Conservation (phyloP, 53 echinoderm and acorn worm genomes). For the Henricia sp. region DNA sequence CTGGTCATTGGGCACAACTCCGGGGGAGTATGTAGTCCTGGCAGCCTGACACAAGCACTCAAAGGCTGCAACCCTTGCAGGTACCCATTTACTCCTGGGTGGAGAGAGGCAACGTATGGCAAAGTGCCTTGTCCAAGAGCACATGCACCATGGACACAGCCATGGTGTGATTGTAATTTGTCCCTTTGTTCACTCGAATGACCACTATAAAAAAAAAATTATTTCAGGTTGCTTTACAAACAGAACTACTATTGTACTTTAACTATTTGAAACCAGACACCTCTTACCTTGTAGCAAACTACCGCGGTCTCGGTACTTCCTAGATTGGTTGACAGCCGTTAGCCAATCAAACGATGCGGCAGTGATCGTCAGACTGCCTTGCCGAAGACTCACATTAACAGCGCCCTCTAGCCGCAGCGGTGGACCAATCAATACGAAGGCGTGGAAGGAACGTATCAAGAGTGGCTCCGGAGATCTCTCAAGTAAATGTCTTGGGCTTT, state of each 20-base stretch:
- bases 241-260: slow-evolving; percentile 26
- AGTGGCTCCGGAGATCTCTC: slow-evolving; percentile 3
- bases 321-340: slow-evolving; percentile 19
- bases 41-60: too few relatives aligned
- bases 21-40: too few relatives aligned
- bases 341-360: slow-evolving; percentile 21
- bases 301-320: slow-evolving; percentile 28
- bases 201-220: too few relatives aligned
- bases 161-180: too few relatives aligned
- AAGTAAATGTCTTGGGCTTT: slow-evolving; percentile 7
- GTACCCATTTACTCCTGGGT: too few relatives aligned
- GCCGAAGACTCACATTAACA: slow-evolving; percentile 1
- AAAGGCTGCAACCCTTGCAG: too few relatives aligned
- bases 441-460: slow-evolving; percentile 53
- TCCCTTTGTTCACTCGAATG: too few relatives aligned
- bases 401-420: not conserved
- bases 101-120: too few relatives aligned
- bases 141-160: too few relatives aligned
- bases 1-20: too few relatives aligned
- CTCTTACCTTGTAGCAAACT: slow-evolving; percentile 27
- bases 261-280: slow-evolving; percentile 32
- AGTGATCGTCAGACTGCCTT: slow-evolving; percentile 27
- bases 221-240: too few relatives aligned
- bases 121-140: too few relatives aligned
- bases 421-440: slow-evolving; percentile 19